A percentile compares a stretch with the other conserved stretches of the same genome.
These are phyloP conservation scores for Chironomus riparius DNA, from an alignment of 2,888 invertebrate species.

Conservation along the genomic window DNA sequence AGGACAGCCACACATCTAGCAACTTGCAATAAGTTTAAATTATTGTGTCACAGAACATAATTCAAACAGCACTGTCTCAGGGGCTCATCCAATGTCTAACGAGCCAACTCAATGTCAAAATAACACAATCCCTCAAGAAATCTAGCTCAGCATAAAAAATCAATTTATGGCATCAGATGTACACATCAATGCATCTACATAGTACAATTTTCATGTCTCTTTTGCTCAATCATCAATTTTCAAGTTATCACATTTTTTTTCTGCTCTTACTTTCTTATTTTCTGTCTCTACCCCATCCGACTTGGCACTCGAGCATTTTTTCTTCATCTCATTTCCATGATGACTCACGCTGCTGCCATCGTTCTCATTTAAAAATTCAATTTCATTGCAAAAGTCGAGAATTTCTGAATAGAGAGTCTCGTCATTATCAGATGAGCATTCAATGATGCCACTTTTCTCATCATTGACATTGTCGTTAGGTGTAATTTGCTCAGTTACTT, in stretches of 20 bases:
- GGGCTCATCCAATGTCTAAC: too few species aligned
- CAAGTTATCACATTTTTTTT: neutral
- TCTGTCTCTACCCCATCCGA: neutral
- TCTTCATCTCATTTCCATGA: neutral
- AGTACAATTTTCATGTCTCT: too few species aligned
- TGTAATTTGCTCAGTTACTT: slow-evolving; percentile 14
- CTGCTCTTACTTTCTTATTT: neutral
- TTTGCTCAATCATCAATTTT: neutral
- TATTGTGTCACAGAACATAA: too few species aligned
- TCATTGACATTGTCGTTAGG: neutral
- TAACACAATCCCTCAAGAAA: too few species aligned
- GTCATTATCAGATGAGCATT: neutral
- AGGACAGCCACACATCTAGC: too few species aligned
- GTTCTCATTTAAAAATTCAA: slow-evolving; percentile 7
- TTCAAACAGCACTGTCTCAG: too few species aligned
- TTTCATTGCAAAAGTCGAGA: slow-evolving; percentile 12
- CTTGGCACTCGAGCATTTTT: neutral
- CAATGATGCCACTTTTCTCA: neutral
- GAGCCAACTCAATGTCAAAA: too few species aligned
- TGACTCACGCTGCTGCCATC: neutral
- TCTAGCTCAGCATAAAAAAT: neutral
- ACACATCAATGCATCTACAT: neutral
- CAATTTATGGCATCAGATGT: neutral
- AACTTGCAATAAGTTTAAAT: too few species aligned
- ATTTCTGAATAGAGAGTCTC: neutral